Evolutionary conservation across 2,113 vertebrate species (phyloP).

Genomic region (Cichladusa arquata): DNA sequence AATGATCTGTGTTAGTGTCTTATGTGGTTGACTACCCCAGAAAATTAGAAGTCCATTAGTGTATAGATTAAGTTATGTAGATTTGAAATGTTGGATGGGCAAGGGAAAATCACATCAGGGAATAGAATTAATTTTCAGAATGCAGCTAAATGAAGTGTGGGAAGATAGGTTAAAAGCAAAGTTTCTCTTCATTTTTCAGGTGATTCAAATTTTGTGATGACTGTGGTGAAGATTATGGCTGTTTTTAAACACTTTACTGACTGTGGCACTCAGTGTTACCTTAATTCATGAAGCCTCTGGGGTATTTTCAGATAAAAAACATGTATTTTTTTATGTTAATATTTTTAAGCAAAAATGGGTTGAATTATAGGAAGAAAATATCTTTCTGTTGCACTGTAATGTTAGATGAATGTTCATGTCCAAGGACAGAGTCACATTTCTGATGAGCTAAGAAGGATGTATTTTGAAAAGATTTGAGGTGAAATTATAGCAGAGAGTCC

Average conservation of each 20-base stretch:
- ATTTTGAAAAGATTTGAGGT: not conserved
- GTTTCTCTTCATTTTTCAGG: not conserved
- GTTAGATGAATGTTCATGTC: not conserved
- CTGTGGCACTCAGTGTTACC: not conserved
- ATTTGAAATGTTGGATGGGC: slow-evolving; percentile 5
- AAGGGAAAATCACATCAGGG: slow-evolving; percentile 5
- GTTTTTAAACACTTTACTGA: not conserved
- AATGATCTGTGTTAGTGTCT: slow-evolving; percentile 30
- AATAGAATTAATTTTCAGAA: not conserved
- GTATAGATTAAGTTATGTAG: slow-evolving; percentile 26
- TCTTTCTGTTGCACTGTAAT: not conserved
- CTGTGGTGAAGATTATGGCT: not conserved
- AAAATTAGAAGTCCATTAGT: slow-evolving; percentile 52
- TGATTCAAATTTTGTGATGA: not conserved
- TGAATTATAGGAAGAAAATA: not conserved
- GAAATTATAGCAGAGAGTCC: not conserved
- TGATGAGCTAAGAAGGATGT: not conserved
- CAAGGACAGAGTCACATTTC: not conserved
- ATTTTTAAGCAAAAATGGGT: not conserved
- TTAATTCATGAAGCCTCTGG: not conserved
- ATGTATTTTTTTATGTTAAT: not conserved
- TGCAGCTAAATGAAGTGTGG: not conserved
- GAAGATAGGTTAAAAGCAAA: not conserved
- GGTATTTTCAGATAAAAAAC: not conserved
- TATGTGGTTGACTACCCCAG: slow-evolving; percentile 46